Evolutionary conservation across 2,888 invertebrate genomes (phyloP).

Genomic region (Nomada fucata): DNA sequence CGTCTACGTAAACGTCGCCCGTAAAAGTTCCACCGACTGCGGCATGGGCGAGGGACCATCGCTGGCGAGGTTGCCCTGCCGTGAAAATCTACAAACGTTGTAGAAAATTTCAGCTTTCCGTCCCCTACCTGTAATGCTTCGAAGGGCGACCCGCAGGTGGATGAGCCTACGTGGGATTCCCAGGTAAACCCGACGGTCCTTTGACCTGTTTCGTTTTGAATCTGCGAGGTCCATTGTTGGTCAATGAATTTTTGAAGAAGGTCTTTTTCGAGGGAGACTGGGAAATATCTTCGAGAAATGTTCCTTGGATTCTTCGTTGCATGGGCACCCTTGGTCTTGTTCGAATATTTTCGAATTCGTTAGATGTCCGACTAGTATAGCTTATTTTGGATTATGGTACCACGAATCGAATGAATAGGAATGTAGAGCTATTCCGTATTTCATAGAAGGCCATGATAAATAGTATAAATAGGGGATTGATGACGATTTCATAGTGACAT

Average conservation of each 20-base stretch:
- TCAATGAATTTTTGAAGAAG: background rate
- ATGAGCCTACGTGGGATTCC: background rate
- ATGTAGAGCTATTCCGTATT: too few species aligned
- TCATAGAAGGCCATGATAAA: too few species aligned
- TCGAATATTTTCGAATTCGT: background rate
- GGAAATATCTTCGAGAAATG: too few species aligned
- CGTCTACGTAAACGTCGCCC: conserved; percentile 50
- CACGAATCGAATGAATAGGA: too few species aligned
- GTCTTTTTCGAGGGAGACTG: background rate
- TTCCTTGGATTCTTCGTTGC: background rate
- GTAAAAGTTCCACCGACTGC: conserved; percentile 30
- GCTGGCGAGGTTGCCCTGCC: conserved; percentile 7
- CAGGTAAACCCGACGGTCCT: conserved; percentile 28
- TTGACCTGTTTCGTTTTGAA: background rate
- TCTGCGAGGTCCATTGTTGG: background rate
- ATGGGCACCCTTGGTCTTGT: background rate
- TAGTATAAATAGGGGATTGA: too few species aligned
- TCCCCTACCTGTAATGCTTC: conserved; percentile 30
- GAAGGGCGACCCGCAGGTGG: conserved; percentile 29
- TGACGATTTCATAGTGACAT: too few species aligned
- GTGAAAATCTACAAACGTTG: background rate
- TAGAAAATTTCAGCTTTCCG: conserved; percentile 25
- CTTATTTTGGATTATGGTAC: too few species aligned
- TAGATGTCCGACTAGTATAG: too few species aligned
- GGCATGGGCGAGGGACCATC: conserved; percentile 4